phyloP scores from a whole-genome alignment of 2,113 vertebrate species.

The Sander lucioperca region DNA sequence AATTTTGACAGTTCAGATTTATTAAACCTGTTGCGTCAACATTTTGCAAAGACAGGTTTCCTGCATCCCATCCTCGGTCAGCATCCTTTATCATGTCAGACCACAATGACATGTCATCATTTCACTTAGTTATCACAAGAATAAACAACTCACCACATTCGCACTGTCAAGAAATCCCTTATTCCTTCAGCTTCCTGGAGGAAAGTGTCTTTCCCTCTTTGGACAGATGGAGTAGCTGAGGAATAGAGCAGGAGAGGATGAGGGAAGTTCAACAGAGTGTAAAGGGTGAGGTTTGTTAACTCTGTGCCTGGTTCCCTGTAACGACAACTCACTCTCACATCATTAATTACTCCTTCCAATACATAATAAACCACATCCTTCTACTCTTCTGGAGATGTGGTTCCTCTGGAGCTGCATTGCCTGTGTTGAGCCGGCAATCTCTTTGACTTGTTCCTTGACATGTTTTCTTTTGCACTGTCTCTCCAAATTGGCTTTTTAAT shows the following conservation, averaged over 20 bases:
- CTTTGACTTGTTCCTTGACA: not conserved
- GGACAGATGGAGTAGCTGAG: not conserved
- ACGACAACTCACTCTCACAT: constrained; percentile 43
- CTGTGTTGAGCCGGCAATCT: not conserved
- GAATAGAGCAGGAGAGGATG: not conserved
- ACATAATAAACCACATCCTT: constrained; percentile 25
- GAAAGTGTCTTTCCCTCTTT: constrained; percentile 2
- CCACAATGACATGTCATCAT: not conserved
- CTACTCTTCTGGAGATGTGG: not conserved
- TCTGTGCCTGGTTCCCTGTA: not conserved
- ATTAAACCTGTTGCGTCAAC: not conserved
- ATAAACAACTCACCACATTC: not conserved
- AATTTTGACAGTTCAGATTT: not conserved
- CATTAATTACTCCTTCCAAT: constrained; percentile 18
- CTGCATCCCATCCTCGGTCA: not conserved
- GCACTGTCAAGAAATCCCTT: not conserved
- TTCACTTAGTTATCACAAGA: not conserved
- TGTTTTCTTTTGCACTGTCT: not conserved
- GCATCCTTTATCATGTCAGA: not conserved
- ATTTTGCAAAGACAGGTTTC: not conserved
- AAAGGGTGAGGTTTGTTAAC: not conserved
- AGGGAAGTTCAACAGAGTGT: not conserved
- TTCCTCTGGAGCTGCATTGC: not conserved
- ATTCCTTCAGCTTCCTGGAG: not conserved
- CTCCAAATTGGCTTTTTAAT: not conserved